phyloP scores from a whole-genome alignment of 2,888 invertebrate genomes.

The Heliconius ismenius region DNA sequence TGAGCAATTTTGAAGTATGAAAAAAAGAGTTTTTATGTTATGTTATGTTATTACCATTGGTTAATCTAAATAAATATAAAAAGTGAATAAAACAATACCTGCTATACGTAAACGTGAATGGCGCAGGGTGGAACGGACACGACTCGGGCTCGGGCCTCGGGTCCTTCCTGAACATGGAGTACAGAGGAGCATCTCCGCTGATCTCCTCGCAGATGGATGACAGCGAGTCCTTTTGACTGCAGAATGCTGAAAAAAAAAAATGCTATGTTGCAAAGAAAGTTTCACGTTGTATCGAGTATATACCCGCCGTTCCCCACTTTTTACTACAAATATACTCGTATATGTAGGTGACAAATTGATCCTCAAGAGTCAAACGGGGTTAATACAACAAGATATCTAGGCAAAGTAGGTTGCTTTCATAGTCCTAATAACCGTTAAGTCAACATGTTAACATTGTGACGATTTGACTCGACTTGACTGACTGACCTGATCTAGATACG shows the following conservation, averaged over 20 bases:
- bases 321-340: too few relatives aligned
- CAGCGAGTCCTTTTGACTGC: constrained; percentile 81
- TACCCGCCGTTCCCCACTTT: background rate
- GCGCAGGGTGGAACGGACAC: constrained; percentile 91
- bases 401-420: constrained; percentile 12
- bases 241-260: constrained; percentile 78
- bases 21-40: too few relatives aligned
- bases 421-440: constrained; percentile 2
- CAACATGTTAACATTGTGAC: constrained; percentile 1
- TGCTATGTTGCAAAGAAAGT: background rate
- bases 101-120: constrained; percentile 91
- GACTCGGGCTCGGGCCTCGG: constrained; percentile 86
- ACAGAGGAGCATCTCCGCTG: constrained; percentile 87
- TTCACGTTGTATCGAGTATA: background rate
- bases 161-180: constrained; percentile 88
- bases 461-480: constrained; percentile 15
- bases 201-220: constrained; percentile 85
- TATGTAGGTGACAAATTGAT: constrained; percentile 9
- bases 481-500: constrained; percentile 5
- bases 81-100: constrained; percentile 62
- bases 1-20: too few relatives aligned
- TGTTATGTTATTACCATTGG: too few relatives aligned
- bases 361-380: constrained; percentile 15
- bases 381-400: constrained; percentile 19
- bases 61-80: background rate